Evolutionary conservation across 1,140 invertebrate genomes (phyloP).

Genomic region (Aphidius ervi): DNA sequence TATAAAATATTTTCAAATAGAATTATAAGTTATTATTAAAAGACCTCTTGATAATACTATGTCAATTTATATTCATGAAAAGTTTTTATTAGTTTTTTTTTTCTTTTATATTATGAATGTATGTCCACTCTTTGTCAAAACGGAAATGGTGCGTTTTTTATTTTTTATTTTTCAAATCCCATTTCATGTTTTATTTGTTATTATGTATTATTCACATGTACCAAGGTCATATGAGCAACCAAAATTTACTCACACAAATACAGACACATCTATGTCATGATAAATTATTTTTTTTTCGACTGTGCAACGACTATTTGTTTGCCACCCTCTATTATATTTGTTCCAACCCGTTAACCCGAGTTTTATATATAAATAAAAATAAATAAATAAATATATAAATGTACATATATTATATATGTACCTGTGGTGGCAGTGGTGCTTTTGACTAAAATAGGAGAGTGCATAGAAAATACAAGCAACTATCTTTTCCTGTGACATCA

Average conservation of each 20-base stretch:
- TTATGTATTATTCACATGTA: background rate
- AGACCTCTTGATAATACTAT: no score
- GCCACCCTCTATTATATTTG: constrained; percentile 21
- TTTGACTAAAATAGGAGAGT: background rate
- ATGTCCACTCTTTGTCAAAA: no score
- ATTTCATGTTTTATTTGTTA: constrained; percentile 6
- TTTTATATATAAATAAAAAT: constrained; percentile 14
- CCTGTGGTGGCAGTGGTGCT: background rate
- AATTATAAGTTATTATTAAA: no score
- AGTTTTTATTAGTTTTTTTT: no score
- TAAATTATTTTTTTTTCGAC: constrained; percentile 10
- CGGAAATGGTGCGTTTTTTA: background rate
- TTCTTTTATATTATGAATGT: no score
- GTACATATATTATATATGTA: no score
- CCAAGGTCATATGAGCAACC: constrained; percentile 8
- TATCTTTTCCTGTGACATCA: background rate
- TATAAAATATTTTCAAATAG: no score
- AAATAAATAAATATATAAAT: constrained; percentile 14
- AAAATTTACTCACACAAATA: constrained; percentile 11
- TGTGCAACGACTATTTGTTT: background rate
- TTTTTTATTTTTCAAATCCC: background rate
- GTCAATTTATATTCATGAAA: no score
- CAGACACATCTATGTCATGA: background rate
- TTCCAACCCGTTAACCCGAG: constrained; percentile 26
- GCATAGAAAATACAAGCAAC: constrained; percentile 14